A percentile compares a stretch with the other conserved stretches of the same genome.
Conservation (phyloP, 2,797 vertebrate species). For the Trematomus bernacchii region DNA sequence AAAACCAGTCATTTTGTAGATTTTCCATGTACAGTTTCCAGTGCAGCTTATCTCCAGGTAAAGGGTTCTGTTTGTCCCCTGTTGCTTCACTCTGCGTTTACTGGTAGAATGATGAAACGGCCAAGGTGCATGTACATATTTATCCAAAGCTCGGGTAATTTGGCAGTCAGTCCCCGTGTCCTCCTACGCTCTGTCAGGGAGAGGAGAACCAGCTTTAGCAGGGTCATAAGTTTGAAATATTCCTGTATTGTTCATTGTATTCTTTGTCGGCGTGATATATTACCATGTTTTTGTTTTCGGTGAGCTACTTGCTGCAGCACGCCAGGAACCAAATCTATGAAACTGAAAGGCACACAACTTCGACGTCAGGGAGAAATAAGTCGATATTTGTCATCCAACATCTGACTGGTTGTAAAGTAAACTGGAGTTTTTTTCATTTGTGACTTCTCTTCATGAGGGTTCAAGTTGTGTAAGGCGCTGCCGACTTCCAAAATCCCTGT, state of each 20-base stretch:
- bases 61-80: not conserved
- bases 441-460: slow-evolving; percentile 12
- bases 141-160: slow-evolving; percentile 16
- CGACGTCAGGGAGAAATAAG: not conserved
- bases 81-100: slow-evolving; percentile 22
- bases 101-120: not conserved
- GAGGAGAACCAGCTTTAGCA: slow-evolving; percentile 12
- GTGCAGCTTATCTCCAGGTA: slow-evolving; percentile 12
- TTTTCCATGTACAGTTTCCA: not conserved
- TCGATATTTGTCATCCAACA: slow-evolving; percentile 28
- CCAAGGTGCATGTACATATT: slow-evolving; percentile 33
- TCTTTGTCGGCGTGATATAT: slow-evolving; percentile 35
- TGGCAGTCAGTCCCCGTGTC: slow-evolving; percentile 31
- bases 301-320: slow-evolving; percentile 37
- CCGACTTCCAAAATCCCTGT: slow-evolving; percentile 31
- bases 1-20: no score
- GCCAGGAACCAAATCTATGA: slow-evolving; percentile 25
- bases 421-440: slow-evolving; percentile 23
- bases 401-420: slow-evolving; percentile 44
- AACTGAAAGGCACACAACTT: slow-evolving; percentile 5
- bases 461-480: slow-evolving; percentile 37
- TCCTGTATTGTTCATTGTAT: slow-evolving; percentile 42
- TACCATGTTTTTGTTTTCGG: slow-evolving; percentile 13
- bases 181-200: slow-evolving; percentile 29
- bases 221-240: slow-evolving; percentile 29